These are phyloP conservation scores for Cyanistes caeruleus DNA, from an alignment of 2,113 vertebrate genomes.

Conservation along the genomic window DNA sequence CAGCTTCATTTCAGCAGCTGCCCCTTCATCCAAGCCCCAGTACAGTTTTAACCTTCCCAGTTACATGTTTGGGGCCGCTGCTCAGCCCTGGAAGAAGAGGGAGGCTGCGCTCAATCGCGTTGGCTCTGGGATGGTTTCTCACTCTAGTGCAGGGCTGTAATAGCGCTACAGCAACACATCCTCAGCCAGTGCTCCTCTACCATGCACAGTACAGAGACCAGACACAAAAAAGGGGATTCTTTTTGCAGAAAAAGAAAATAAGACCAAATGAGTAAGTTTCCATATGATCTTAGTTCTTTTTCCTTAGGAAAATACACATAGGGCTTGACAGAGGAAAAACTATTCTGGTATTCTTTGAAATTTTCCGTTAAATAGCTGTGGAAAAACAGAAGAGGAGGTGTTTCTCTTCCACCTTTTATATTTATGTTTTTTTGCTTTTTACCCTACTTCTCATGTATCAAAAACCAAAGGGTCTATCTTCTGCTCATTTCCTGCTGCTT, in stretches of 20 bases:
- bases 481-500: not conserved
- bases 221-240: not conserved
- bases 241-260: not conserved
- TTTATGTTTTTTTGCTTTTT: not conserved
- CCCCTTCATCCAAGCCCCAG: not conserved
- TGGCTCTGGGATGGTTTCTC: not conserved
- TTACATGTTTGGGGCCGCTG: not conserved
- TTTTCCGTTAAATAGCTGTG: not conserved
- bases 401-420: not conserved
- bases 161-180: rapidly evolving
- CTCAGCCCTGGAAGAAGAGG: not conserved
- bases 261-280: not conserved
- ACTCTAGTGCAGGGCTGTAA: not conserved
- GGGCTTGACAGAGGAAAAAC: not conserved
- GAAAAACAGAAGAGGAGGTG: not conserved
- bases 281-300: not conserved
- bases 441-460: not conserved
- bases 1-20: not conserved
- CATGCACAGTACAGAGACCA: not conserved
- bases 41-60: not conserved
- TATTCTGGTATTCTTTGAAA: not conserved
- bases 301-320: not conserved
- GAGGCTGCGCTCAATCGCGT: rapidly evolving
- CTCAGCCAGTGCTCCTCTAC: not conserved
- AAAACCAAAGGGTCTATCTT: not conserved